These are phyloP conservation scores for Pristiophorus japonicus DNA, from an alignment of 2,113 vertebrate species.

Conservation along the genomic window DNA sequence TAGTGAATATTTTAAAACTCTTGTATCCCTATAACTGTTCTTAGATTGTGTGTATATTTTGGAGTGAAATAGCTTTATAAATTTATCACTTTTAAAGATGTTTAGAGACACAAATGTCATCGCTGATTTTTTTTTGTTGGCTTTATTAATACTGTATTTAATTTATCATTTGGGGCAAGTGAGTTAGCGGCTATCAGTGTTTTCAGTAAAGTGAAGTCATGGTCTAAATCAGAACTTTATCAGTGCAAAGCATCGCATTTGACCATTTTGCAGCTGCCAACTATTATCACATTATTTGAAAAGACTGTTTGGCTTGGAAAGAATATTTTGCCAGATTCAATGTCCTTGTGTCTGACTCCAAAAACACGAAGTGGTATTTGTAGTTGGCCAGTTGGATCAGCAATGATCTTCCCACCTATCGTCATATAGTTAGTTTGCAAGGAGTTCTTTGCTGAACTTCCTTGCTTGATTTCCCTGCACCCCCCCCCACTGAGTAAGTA, in stretches of 20 bases:
- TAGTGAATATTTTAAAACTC: not conserved
- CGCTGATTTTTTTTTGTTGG: not conserved
- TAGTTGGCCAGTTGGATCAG: not conserved
- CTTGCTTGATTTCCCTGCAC: not conserved
- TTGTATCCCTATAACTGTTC: not conserved
- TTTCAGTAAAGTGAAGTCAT: not conserved
- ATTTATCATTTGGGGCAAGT: not conserved
- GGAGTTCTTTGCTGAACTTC: not conserved
- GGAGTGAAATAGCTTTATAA: not conserved
- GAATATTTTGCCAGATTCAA: not conserved
- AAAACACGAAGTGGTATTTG: not conserved
- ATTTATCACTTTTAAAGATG: not conserved
- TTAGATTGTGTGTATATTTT: not conserved
- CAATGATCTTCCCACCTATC: not conserved
- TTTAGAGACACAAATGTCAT: not conserved
- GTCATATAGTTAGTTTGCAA: not conserved
- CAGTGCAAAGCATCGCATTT: not conserved
- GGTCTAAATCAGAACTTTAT: not conserved
- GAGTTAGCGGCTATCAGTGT: not conserved
- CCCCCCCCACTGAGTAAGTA: not conserved
- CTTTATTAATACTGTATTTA: not conserved
- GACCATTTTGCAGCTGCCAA: not conserved
- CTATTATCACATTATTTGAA: not conserved
- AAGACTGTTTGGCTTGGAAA: not conserved
- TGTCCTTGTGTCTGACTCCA: not conserved